Conservation (phyloP, 1,140 invertebrate species). For the Bombus vancouverensis region DNA sequence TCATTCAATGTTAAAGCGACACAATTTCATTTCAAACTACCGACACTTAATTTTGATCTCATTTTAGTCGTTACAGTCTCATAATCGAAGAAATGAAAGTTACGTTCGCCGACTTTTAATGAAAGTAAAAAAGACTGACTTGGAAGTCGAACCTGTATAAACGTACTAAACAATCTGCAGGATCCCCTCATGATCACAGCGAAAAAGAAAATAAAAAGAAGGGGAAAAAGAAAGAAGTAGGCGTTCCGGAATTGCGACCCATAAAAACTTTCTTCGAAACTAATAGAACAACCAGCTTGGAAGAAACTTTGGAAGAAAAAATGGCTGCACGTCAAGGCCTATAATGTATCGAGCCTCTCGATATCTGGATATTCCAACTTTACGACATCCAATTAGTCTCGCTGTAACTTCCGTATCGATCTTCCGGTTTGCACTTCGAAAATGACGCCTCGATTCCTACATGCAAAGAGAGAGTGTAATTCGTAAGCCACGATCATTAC, state of each 20-base stretch:
- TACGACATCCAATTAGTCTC: constrained; percentile 30
- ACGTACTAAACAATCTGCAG: not conserved
- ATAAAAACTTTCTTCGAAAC: constrained; percentile 41
- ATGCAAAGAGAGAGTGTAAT: too few relatives aligned
- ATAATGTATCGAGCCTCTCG: constrained; percentile 23
- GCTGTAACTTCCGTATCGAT: constrained; percentile 21
- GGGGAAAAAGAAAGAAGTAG: not conserved
- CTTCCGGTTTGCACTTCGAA: not conserved
- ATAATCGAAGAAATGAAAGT: not conserved
- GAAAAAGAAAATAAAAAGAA: constrained; percentile 4
- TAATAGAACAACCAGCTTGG: constrained; percentile 30
- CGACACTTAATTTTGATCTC: not conserved
- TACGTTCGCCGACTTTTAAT: not conserved
- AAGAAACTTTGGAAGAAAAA: constrained; percentile 18
- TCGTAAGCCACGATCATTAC: too few relatives aligned
- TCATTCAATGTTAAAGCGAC: not conserved
- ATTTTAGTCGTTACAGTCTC: not conserved
- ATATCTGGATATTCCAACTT: constrained; percentile 41
- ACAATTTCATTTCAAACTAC: not conserved
- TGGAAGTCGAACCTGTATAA: not conserved
- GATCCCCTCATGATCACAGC: constrained; percentile 8
- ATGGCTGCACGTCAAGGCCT: constrained; percentile 2
- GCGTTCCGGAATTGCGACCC: constrained; percentile 24
- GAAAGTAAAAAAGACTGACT: not conserved
- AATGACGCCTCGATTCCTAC: not conserved